Conservation (phyloP, 2,113 vertebrate species). For the Aythya baeri region DNA sequence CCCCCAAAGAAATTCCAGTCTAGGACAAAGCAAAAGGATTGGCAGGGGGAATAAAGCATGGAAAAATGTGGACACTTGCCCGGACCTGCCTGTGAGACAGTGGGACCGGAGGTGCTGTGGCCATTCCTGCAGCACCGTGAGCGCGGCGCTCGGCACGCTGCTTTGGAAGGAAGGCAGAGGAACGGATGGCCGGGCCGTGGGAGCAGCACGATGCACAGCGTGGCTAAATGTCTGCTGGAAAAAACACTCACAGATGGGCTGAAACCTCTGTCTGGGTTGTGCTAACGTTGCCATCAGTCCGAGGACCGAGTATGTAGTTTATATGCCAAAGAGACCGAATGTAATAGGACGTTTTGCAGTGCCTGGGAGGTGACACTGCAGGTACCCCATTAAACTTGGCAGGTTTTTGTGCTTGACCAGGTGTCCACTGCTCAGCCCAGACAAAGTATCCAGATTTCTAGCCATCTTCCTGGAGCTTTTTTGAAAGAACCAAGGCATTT, state of each 20-base stretch:
- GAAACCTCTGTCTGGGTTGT: not conserved
- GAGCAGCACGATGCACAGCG: rapidly evolving
- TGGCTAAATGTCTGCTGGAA: not conserved
- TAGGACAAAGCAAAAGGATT: not conserved
- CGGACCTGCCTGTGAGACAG: not conserved
- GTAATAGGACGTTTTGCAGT: not conserved
- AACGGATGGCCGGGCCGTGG: not conserved
- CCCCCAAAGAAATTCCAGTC: not conserved
- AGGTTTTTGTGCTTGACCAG: not conserved
- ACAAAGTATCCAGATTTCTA: not conserved
- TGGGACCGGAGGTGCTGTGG: not conserved
- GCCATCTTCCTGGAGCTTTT: not conserved
- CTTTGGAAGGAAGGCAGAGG: not conserved
- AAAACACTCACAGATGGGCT: rapidly evolving
- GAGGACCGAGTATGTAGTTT: not conserved
- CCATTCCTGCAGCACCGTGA: rapidly evolving
- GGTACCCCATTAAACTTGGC: not conserved
- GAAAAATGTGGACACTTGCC: not conserved
- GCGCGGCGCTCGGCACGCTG: not conserved
- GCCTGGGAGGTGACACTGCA: not conserved
- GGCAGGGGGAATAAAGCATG: not conserved
- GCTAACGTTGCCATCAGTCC: not conserved
- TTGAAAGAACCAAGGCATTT: not conserved
- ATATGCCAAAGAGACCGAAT: not conserved
- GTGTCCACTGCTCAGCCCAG: not conserved